Percentiles rank a stretch among this genome's conserved stretches.
Conservation (phyloP, 2,888 invertebrate species). For the Apamea epomidion region DNA sequence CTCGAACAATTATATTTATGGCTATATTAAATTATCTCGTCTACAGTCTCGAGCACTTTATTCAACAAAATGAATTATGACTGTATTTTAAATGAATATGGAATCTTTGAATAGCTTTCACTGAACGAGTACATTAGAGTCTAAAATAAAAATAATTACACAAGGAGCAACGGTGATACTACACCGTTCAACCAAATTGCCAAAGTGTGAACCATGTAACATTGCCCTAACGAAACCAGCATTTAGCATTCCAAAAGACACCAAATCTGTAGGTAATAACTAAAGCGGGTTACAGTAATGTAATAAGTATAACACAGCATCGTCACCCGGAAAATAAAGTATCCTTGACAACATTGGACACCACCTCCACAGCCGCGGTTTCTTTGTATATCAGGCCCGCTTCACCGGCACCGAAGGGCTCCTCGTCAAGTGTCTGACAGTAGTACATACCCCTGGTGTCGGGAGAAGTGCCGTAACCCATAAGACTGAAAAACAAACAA, state of each 20-base stretch:
- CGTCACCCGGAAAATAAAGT: neutral
- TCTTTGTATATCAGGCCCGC: constrained; percentile 68
- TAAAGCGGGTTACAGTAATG: neutral
- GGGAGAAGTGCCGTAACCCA: neutral
- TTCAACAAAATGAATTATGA: neutral
- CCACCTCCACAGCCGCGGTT: neutral
- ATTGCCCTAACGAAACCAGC: neutral
- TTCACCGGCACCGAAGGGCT: constrained; percentile 43
- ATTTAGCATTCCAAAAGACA: neutral
- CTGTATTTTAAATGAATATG: neutral
- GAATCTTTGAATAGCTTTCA: neutral
- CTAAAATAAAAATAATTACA: neutral
- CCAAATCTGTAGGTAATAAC: neutral
- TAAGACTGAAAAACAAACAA: neutral
- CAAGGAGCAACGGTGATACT: neutral
- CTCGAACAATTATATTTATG: neutral
- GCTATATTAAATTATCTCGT: neutral
- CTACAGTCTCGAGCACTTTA: neutral
- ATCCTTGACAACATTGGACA: neutral
- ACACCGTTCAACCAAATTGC: neutral
- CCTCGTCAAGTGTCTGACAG: neutral
- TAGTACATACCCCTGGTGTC: neutral
- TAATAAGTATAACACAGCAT: neutral
- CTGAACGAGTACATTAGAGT: neutral
- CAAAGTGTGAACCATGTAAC: neutral